Base-by-base conservation (phyloP, 2,113 vertebrate genomes). In the Chamaea fasciata region DNA sequence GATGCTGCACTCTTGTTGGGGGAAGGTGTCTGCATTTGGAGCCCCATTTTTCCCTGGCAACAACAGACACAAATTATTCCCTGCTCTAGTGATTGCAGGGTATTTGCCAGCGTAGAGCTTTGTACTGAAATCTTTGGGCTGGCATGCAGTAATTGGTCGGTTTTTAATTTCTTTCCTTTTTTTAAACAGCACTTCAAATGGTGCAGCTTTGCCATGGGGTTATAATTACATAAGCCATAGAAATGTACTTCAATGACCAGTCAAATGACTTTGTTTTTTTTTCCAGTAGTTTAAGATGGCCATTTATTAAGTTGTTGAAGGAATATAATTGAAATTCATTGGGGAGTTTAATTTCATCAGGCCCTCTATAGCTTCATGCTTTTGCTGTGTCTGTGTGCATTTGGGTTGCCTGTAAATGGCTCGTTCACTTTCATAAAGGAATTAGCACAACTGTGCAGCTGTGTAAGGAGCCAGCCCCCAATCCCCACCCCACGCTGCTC, bases 291-390 rank as follows among this genome's bases (percentile, higher is more conserved):
- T 94, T 59, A 74, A 94, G 69, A 79, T 93, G 75, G 41, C 71
- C 6, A 3, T 93, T 93, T 90, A 86, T 90, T 92, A 93, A 90
- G 26, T 71, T 62, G 46, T 73, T 91, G 85, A 94, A 90, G 63
- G 67, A 86, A 93, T 74, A 86, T 57, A 93, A 94, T 77, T 94
- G 71, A 91, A 95, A 91, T 91, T 91, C 78, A 88, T n/a, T 52
- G 71, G 49, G 65, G 88, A 94, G 31, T 93, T 96, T 74, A 95
- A 87, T 93, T 95, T 92, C 87, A 83, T 88, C 88, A 71, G 56
- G 52, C 27, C 42, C 39, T 79, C 68, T 93, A 5, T 63, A 94
- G 67, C 67, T 37, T 37, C 22, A 1, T 77, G 70, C 82, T 84
- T 89, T 89, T 56, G 65, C 73, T 76, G 42, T 79, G 74, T 92